Percentiles rank a stretch among this genome's conserved stretches.
Evolutionary conservation across 2,113 vertebrate species (phyloP).

Genomic region (Strigops habroptila): DNA sequence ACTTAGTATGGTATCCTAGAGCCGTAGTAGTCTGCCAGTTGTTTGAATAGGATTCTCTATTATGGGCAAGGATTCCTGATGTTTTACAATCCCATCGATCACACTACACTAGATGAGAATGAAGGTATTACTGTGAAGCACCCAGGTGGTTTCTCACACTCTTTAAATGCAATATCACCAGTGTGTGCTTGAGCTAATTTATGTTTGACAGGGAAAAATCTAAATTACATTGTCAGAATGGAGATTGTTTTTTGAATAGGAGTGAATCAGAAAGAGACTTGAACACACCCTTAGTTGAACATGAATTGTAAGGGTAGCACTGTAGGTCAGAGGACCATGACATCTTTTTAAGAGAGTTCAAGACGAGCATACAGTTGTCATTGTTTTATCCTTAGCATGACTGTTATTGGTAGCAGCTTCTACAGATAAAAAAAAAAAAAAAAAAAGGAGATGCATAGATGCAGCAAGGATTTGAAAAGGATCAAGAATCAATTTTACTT

Average conservation of each 20-base stretch:
- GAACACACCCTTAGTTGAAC: background rate
- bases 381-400: background rate
- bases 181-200: background rate
- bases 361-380: background rate
- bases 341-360: background rate
- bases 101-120: background rate
- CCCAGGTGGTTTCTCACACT: background rate
- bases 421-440: background rate
- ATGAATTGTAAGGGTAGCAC: background rate
- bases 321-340: background rate
- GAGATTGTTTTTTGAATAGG: background rate
- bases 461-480: background rate
- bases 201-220: background rate
- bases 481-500: background rate
- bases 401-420: background rate
- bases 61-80: background rate
- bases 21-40: background rate
- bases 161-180: background rate
- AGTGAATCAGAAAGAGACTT: background rate
- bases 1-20: background rate
- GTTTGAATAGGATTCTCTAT: background rate
- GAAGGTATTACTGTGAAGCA: background rate
- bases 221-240: background rate
- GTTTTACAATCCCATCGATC: background rate
- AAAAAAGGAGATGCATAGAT: background rate